Conservation (phyloP, 2,888 invertebrate genomes). For the Encarsia formosa region DNA sequence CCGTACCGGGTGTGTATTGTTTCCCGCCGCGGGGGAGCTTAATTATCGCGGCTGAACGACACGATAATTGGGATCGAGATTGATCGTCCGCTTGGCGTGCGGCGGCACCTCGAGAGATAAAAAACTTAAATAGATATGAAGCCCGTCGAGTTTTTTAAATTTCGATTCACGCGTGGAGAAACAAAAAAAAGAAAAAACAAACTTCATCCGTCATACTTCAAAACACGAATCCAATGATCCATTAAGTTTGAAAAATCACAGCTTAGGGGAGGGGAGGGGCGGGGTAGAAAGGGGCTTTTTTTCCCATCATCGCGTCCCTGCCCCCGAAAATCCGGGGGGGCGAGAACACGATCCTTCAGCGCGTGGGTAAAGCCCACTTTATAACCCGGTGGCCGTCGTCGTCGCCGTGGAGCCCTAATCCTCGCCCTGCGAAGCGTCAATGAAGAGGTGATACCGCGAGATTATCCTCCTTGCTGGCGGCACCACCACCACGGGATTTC, state of each 20-base stretch:
- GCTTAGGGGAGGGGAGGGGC: too few species aligned
- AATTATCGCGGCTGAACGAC: constrained; percentile 45
- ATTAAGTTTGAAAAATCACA: too few species aligned
- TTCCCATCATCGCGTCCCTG: neutral
- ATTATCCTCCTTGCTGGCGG: constrained; percentile 39
- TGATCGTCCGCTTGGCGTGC: constrained; percentile 37
- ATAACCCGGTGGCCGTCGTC: constrained; percentile 37
- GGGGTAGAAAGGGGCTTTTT: too few species aligned
- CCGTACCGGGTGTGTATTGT: too few species aligned
- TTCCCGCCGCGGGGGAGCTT: constrained; percentile 33
- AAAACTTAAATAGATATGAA: too few species aligned
- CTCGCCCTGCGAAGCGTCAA: constrained; percentile 20
- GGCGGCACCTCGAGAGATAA: too few species aligned
- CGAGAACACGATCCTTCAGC: constrained; percentile 46
- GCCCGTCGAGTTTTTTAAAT: too few species aligned
- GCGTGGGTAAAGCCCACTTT: constrained; percentile 46
- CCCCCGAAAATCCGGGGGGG: neutral
- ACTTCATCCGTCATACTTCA: too few species aligned
- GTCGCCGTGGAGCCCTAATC: constrained; percentile 18
- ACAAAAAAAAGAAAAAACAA: too few species aligned
- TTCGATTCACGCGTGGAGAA: too few species aligned
- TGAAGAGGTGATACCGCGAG: neutral
- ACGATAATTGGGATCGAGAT: constrained; percentile 47
- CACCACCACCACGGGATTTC: too few species aligned
- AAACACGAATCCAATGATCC: too few species aligned